Conservation (phyloP, 2,113 vertebrate genomes). For the Pedetes capensis region DNA sequence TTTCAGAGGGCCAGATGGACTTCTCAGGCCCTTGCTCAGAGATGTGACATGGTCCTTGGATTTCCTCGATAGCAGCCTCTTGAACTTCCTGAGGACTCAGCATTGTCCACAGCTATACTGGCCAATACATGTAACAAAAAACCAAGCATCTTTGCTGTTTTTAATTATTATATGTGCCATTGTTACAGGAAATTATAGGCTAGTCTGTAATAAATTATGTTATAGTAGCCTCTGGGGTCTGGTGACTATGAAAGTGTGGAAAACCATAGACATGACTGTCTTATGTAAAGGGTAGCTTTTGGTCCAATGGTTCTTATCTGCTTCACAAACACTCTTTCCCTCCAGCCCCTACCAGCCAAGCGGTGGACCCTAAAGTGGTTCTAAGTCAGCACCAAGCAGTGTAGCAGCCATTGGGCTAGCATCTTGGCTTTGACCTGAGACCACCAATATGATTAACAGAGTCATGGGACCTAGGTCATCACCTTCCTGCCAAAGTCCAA, state of each 20-base stretch:
- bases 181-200: slow-evolving; percentile 77
- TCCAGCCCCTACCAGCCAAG: background rate
- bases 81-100: slow-evolving; percentile 66
- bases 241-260: slow-evolving; percentile 56
- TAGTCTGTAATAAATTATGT: slow-evolving; percentile 85
- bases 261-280: slow-evolving; percentile 30
- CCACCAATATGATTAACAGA: background rate
- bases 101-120: slow-evolving; percentile 65
- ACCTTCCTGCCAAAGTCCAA: background rate
- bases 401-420: background rate
- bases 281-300: background rate
- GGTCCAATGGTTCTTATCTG: background rate
- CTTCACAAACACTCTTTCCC: background rate
- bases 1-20: background rate
- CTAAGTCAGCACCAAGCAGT: background rate
- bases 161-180: slow-evolving; percentile 83
- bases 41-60: slow-evolving; percentile 67
- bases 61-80: slow-evolving; percentile 72
- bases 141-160: slow-evolving; percentile 74
- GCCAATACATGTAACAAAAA: slow-evolving; percentile 62
- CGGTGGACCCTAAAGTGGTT: background rate
- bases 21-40: slow-evolving; percentile 75
- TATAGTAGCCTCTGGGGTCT: slow-evolving; percentile 76
- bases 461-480: background rate
- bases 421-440: slow-evolving; percentile 31